Evolutionary conservation across 1,140 invertebrate species (phyloP).

Genomic region (Drosophila truncata): DNA sequence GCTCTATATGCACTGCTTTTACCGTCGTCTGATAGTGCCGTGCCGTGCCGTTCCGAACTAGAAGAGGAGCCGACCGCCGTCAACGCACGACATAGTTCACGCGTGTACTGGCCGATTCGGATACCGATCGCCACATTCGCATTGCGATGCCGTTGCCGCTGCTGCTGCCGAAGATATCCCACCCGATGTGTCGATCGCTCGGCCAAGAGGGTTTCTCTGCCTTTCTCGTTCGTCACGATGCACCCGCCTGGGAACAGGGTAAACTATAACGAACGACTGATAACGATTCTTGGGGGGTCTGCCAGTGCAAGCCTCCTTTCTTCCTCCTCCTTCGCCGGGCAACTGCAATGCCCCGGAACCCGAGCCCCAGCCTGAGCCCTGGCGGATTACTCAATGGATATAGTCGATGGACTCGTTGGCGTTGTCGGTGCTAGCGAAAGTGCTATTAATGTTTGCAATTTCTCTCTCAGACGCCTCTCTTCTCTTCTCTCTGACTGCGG

Average conservation of each 20-base stretch:
- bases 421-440: conserved; percentile 53
- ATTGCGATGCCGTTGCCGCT: conserved; percentile 11
- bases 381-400: conserved; percentile 66
- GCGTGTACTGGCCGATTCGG: conserved; percentile 72
- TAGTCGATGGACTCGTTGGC: conserved; percentile 21
- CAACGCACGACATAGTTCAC: conserved; percentile 81
- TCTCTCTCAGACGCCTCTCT: background rate
- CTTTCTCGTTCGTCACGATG: background rate
- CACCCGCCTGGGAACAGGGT: background rate
- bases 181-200: conserved; percentile 17
- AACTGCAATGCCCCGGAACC: conserved; percentile 16
- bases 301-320: background rate
- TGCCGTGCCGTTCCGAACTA: conserved; percentile 57
- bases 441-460: conserved; percentile 63
- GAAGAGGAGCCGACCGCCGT: conserved; percentile 58
- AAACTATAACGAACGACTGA: conserved; percentile 47
- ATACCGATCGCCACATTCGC: conserved; percentile 18
- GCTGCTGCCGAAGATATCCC: conserved; percentile 34
- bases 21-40: conserved; percentile 40
- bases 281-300: conserved; percentile 43
- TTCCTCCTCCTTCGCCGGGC: conserved; percentile 5
- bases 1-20: conserved; percentile 39
- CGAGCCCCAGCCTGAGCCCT: conserved; percentile 3
- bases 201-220: conserved; percentile 9
- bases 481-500: conserved; percentile 13